Evolutionary conservation across 2,888 invertebrate genomes (phyloP), one percentile per base, ranked within the genome.

Genomic region (Electrophaes corylata): DNA sequence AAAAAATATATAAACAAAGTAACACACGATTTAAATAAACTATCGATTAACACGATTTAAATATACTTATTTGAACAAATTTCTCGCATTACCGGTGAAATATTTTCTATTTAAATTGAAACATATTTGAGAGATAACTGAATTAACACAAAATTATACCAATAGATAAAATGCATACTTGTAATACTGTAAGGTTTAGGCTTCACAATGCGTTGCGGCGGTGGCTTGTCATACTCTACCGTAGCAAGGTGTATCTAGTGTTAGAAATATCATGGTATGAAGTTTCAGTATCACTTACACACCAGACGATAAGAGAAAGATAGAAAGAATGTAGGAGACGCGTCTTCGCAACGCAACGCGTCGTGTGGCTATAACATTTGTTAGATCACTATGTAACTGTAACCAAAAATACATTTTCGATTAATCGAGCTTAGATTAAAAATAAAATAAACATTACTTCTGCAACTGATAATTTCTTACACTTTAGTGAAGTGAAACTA

Each of bases 351-450:
- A 4, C 12, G 33, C 33, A 33, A 29, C 26, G 26, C 26, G 10
- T 29, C 10, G 26, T 29, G 26, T 29, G 26, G 26, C 26, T 10
- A 4, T 4, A 33, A 33, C 12, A 12, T 3, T 33, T 33, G 3
- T 3, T 4, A 12, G 4, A 33, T 33, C 1, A 3, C 10, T 19
- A 19, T 40, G 4, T 29, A 40, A 6, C 11, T 40, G 19, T 40
- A 40, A 4, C n/a, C 11, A 11, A 23, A 41, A 41, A 41, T 11
- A 8, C 5, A 29, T 44, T 6, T 35, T 44, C 23, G 12, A 39
- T 44, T 20, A 14, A 39, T 44, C 39, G 56, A 56, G 49, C 49
- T 56, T 49, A 45, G 44, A 49, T 48, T 43, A 16, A 33, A 26
- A 44, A 39, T 11, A 31, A 12, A 33, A 45, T 18, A n/a, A 5